Evolutionary conservation across 2,113 vertebrate genomes (phyloP).

Genomic region (Otus sunia): DNA sequence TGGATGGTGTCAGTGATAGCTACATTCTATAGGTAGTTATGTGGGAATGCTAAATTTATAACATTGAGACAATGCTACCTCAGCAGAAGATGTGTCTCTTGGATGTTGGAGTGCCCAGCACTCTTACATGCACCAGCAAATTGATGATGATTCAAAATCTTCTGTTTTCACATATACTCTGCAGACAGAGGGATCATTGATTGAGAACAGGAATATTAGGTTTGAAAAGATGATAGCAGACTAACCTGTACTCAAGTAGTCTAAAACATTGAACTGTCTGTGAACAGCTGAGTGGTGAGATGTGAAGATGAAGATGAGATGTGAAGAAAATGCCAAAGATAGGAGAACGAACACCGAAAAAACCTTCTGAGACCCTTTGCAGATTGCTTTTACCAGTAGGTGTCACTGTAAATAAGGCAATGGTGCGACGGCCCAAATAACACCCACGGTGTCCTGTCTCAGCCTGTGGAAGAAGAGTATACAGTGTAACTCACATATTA

Average conservation of each 20-base stretch:
- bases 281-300: neutral
- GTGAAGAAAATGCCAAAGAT: neutral
- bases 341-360: neutral
- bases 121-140: neutral
- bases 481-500: accelerated
- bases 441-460: accelerated
- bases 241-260: neutral
- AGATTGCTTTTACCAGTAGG: neutral
- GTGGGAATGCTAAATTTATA: neutral
- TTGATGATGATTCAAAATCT: neutral
- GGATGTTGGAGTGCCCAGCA: neutral
- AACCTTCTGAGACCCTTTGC: neutral
- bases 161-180: neutral
- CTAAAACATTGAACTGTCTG: neutral
- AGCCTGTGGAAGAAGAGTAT: neutral
- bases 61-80: neutral
- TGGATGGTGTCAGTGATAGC: neutral
- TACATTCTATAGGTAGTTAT: neutral
- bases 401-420: slow-evolving; percentile 31
- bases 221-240: neutral
- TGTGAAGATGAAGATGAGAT: neutral
- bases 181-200: neutral
- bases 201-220: neutral
- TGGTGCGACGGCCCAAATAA: accelerated
- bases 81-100: neutral